A percentile compares a stretch with the other conserved stretches of the same genome.
These are phyloP conservation scores for Pluvialis apricaria DNA, from an alignment of 2,113 vertebrate species.

Conservation along the genomic window DNA sequence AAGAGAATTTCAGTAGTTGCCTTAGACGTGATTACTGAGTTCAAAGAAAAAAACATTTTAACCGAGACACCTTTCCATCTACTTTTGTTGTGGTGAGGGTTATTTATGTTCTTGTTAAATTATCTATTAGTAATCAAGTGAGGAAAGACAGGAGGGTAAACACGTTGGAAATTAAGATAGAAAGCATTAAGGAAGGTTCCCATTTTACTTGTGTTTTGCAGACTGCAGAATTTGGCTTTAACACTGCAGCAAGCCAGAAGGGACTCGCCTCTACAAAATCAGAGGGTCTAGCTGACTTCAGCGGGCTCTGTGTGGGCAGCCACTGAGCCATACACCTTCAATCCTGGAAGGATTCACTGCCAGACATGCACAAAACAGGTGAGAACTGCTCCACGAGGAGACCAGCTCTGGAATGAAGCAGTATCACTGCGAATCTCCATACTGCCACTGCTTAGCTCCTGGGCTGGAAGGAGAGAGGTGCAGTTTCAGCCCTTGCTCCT, in stretches of 20 bases:
- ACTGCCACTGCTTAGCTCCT: accelerated
- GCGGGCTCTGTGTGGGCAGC: not conserved
- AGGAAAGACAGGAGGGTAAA: not conserved
- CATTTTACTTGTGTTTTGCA: not conserved
- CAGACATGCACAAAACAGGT: not conserved
- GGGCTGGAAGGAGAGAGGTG: not conserved
- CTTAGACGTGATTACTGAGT: not conserved
- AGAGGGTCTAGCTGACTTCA: not conserved
- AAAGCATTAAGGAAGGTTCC: not conserved
- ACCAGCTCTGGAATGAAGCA: not conserved
- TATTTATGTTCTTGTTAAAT: conserved; percentile 6
- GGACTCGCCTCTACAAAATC: accelerated
- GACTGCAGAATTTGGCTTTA: not conserved
- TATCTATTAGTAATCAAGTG: not conserved
- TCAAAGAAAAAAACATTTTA: not conserved
- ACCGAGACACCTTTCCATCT: not conserved
- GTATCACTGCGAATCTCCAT: not conserved
- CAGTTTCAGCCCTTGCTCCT: not conserved
- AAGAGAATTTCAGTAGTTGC: not conserved
- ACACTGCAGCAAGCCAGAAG: not conserved
- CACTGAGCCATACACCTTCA: not conserved
- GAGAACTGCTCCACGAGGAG: not conserved
- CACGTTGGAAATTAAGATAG: not conserved
- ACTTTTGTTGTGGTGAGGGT: not conserved
- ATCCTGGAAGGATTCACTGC: not conserved